Evolutionary conservation across 2,888 invertebrate genomes (phyloP).

Genomic region (Erebia palarica): DNA sequence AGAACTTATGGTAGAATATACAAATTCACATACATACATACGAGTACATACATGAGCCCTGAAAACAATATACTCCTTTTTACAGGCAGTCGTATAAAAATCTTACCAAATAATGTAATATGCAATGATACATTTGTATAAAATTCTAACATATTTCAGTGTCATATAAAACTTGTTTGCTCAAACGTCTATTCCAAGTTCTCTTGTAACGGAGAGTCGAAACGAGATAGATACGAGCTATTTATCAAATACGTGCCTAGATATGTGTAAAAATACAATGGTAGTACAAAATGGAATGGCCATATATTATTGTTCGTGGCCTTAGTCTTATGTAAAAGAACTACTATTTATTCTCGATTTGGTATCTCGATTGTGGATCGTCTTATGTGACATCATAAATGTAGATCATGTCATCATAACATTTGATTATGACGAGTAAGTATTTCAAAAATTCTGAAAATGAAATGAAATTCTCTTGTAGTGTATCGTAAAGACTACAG

Average conservation of each 20-base stretch:
- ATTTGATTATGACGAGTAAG: no score
- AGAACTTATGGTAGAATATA: no score
- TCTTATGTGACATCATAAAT: background rate
- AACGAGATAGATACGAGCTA: slow-evolving; percentile 46
- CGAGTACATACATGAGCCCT: no score
- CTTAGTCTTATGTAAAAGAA: slow-evolving; percentile 50
- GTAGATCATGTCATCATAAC: no score
- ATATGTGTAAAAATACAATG: slow-evolving; percentile 58
- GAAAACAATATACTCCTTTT: no score
- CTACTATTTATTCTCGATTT: slow-evolving; percentile 44
- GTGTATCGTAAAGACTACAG: no score
- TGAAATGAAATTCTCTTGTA: no score
- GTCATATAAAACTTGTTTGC: slow-evolving; percentile 32
- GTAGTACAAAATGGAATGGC: slow-evolving; percentile 50
- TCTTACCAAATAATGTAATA: background rate
- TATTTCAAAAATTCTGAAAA: no score
- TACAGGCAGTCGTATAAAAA: no score
- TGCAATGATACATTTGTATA: background rate
- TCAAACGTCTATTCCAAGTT: slow-evolving; percentile 28
- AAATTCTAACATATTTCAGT: slow-evolving; percentile 15
- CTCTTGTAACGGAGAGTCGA: slow-evolving; percentile 36
- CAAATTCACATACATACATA: no score
- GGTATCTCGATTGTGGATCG: background rate
- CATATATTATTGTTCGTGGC: slow-evolving; percentile 61
- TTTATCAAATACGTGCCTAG: slow-evolving; percentile 48